A percentile compares a stretch with the other conserved stretches of the same genome.
These are phyloP conservation scores for Hirundichthys speculiger DNA, from an alignment of 2,113 vertebrate species.

Conservation along the genomic window DNA sequence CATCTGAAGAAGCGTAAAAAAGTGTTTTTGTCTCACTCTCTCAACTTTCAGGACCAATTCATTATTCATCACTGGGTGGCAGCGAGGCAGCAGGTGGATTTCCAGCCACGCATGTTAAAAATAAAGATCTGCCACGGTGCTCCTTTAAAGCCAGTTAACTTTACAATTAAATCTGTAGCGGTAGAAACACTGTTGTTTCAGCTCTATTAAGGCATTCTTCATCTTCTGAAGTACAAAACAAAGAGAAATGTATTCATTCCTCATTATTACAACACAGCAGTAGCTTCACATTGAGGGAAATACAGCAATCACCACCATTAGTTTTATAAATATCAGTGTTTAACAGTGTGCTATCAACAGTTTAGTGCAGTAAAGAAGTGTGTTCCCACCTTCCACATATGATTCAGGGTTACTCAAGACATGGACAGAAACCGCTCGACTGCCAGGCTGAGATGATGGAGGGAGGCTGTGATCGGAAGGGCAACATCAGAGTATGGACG, in stretches of 20 bases:
- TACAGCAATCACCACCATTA: slow-evolving; percentile 46
- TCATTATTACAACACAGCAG: slow-evolving; percentile 31
- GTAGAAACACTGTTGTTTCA: no score
- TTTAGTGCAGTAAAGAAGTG: slow-evolving; percentile 37
- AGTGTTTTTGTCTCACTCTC: slow-evolving; percentile 17
- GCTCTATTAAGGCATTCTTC: no score
- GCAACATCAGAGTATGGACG: neutral
- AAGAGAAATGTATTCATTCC: slow-evolving; percentile 35
- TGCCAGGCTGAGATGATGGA: slow-evolving; percentile 9
- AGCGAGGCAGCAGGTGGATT: slow-evolving; percentile 14
- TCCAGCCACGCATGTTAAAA: slow-evolving; percentile 24
- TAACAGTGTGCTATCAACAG: slow-evolving; percentile 69
- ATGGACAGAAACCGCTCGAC: neutral
- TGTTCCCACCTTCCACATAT: slow-evolving; percentile 33
- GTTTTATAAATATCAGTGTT: slow-evolving; percentile 52
- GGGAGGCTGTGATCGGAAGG: neutral
- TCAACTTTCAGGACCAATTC: slow-evolving; percentile 52
- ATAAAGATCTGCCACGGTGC: neutral
- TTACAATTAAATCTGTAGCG: no score
- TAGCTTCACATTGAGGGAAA: slow-evolving; percentile 35
- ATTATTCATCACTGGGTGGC: slow-evolving; percentile 52
- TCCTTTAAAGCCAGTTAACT: neutral
- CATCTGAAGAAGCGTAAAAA: slow-evolving; percentile 31
- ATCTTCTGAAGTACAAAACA: no score
- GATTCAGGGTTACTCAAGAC: slow-evolving; percentile 12